These are phyloP conservation scores for Podabrus alpinus DNA, from an alignment of 2,888 invertebrate genomes.

Conservation along the genomic window DNA sequence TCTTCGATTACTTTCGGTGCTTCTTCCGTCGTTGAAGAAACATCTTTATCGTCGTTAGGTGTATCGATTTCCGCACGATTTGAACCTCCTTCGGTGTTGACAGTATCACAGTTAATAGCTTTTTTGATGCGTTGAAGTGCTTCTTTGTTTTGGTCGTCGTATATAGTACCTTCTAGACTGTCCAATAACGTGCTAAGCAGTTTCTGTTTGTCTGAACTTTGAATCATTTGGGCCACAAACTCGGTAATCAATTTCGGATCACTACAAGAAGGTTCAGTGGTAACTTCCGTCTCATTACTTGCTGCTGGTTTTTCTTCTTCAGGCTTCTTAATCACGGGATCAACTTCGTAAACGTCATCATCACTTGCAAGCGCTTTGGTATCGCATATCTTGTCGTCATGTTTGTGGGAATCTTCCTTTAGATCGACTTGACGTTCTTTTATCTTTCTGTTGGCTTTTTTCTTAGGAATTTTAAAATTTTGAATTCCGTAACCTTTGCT, in stretches of 20 bases:
- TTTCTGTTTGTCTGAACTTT: conserved; percentile 41
- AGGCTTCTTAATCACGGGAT: not conserved
- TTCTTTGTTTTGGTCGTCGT: conserved; percentile 55
- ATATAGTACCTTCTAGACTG: conserved; percentile 42
- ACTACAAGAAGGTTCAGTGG: conserved; percentile 25
- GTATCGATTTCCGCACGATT: conserved; percentile 47
- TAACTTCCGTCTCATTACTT: conserved; percentile 8
- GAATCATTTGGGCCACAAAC: conserved; percentile 44
- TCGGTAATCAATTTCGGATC: conserved; percentile 44
- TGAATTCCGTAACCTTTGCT: conserved; percentile 58
- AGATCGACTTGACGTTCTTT: not conserved
- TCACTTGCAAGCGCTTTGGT: not conserved
- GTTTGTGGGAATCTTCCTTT: not conserved
- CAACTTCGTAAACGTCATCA: not conserved
- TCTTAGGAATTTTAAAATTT: conserved; percentile 62
- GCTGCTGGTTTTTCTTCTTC: conserved; percentile 18
- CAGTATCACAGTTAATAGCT: conserved; percentile 60
- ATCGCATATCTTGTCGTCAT: not conserved
- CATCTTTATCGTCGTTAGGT: conserved; percentile 1
- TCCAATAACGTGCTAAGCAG: conserved; percentile 42
- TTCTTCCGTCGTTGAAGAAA: conserved; percentile 13
- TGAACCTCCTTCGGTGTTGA: conserved; percentile 41
- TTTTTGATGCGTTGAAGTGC: conserved; percentile 64
- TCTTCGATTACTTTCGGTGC: not conserved
- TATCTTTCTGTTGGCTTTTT: conserved; percentile 39